Percentiles rank a stretch among this genome's conserved stretches.
Evolutionary conservation across 2,113 vertebrate genomes (phyloP).

Genomic region (Paramormyrops kingsleyae): DNA sequence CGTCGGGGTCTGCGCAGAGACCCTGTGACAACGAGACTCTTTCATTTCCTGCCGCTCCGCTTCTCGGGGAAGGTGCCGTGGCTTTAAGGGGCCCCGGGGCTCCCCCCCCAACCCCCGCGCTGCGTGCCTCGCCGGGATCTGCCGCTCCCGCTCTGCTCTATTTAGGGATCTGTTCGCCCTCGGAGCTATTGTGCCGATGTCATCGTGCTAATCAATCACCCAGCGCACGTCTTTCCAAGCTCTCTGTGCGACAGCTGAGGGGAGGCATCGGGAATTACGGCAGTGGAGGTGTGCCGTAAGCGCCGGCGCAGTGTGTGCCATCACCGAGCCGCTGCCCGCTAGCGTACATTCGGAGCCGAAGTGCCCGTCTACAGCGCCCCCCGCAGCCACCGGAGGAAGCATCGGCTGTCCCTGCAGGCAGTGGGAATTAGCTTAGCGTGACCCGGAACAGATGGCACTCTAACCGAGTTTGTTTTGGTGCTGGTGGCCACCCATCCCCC

Average conservation of each 20-base stretch:
- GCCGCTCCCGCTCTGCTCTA: conserved; percentile 51
- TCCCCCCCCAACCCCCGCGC: conserved; percentile 27
- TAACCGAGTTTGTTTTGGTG: conserved; percentile 21
- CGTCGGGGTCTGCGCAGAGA: background rate
- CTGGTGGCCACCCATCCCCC: background rate
- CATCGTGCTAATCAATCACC: conserved; percentile 67
- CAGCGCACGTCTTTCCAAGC: conserved; percentile 38
- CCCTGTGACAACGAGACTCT: background rate
- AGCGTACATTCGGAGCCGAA: conserved; percentile 48
- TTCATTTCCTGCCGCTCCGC: conserved; percentile 3
- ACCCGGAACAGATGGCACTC: conserved; percentile 27
- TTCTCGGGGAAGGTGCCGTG: conserved; percentile 33
- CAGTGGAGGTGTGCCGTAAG: conserved; percentile 39
- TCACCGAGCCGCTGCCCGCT: conserved; percentile 47
- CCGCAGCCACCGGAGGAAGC: conserved; percentile 38
- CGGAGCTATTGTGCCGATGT: conserved; percentile 63
- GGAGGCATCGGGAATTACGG: conserved; percentile 53
- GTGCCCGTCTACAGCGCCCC: conserved; percentile 38
- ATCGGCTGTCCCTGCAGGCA: conserved; percentile 40
- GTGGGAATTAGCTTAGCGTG: conserved; percentile 33
- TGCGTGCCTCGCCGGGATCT: conserved; percentile 58
- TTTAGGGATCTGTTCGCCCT: conserved; percentile 61
- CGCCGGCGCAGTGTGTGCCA: conserved; percentile 48
- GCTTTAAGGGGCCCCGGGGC: conserved; percentile 30
- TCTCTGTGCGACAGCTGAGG: conserved; percentile 38